A percentile compares a stretch with the other conserved stretches of the same genome.
These are phyloP conservation scores for Cephus pulcher DNA, from an alignment of 2,888 invertebrate species.

Conservation along the genomic window DNA sequence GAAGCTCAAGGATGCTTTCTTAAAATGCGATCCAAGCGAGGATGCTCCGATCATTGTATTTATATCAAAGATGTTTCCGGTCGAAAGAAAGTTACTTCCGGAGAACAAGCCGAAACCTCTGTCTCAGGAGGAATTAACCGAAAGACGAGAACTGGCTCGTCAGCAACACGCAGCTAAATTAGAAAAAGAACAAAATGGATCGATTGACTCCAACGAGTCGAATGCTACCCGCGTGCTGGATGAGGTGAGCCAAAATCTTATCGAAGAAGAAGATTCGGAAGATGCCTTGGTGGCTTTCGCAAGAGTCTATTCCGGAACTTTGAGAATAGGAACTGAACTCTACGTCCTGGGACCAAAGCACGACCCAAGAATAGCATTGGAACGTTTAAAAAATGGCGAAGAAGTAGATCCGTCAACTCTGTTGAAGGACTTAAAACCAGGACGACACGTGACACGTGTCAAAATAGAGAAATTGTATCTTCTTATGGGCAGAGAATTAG, in stretches of 20 bases:
- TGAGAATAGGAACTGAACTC: slow-evolving; percentile 80
- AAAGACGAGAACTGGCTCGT: slow-evolving; percentile 76
- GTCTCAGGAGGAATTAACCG: slow-evolving; percentile 79
- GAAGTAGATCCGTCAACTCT: slow-evolving; percentile 68
- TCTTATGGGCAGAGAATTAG: slow-evolving; percentile 93
- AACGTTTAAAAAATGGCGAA: slow-evolving; percentile 62
- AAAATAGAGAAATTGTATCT: slow-evolving; percentile 83
- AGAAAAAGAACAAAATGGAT: slow-evolving; percentile 53
- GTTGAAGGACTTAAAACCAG: slow-evolving; percentile 72
- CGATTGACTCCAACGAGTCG: background rate
- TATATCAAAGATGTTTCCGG: slow-evolving; percentile 91
- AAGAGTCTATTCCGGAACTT: slow-evolving; percentile 89
- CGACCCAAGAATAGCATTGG: slow-evolving; percentile 76
- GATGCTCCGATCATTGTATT: slow-evolving; percentile 78
- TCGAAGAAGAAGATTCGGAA: slow-evolving; percentile 58
- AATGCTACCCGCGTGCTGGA: background rate
- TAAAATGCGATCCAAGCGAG: slow-evolving; percentile 75
- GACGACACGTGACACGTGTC: slow-evolving; percentile 75
- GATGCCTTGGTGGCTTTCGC: slow-evolving; percentile 91
- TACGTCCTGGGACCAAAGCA: slow-evolving; percentile 91
- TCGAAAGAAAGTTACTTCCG: slow-evolving; percentile 80
- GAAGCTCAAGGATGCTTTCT: slow-evolving; percentile 76
- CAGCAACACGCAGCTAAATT: slow-evolving; percentile 73
- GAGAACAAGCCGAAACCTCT: slow-evolving; percentile 84
- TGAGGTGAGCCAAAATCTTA: background rate